Base-by-base conservation (phyloP, 1,140 invertebrate species). In the Chlorops oryzae region DNA sequence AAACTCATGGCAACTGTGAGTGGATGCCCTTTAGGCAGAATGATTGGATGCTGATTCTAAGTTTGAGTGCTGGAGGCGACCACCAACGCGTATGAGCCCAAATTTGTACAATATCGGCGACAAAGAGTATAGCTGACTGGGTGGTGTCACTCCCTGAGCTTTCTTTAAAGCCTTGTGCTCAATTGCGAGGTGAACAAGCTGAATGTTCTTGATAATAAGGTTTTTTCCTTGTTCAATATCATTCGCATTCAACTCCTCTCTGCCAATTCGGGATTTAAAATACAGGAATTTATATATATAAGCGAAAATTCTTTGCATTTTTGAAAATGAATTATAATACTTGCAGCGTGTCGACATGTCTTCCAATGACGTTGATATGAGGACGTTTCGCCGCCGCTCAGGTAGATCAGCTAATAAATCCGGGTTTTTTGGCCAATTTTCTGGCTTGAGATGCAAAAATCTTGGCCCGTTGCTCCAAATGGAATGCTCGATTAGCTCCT, bases 1-100 rank as follows among this genome's bases (percentile, higher is more conserved):
- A 45, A 35, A 12, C 75, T 59, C 5, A 75, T 53, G 34, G 73
- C 37, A 10, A 57, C 47, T 10, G 66, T 63, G 5, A 75, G 40
- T 20, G 55, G 51, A 57, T 70, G 53, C 18, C 62, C 62, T 10
- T 52, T 22, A 22, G 66, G 62, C 28, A 71, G 40, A 10, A 76
- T 35, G 7, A 73, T 64, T 0, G 73, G 74, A 57, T 75, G 70
- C 51, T 71, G 74, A 51, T 6, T 47, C 38, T 2, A 73, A 46
- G 10, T 58, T 32, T 1, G 73, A 51, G 21, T n/a, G n/a, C n/a
- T n/a, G n/a, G n/a, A 74, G 45, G 7, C 73, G 48, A 13, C 75
- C 71, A 12, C 71, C 72, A 12, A 74, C 70, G 48, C 66, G 55
- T 6, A 77, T 41, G 2, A 75, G 7, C 21, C 61, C 59, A 13